Evolutionary conservation across 2,888 invertebrate genomes (phyloP).

Genomic region (Oxycera nigricornis): DNA sequence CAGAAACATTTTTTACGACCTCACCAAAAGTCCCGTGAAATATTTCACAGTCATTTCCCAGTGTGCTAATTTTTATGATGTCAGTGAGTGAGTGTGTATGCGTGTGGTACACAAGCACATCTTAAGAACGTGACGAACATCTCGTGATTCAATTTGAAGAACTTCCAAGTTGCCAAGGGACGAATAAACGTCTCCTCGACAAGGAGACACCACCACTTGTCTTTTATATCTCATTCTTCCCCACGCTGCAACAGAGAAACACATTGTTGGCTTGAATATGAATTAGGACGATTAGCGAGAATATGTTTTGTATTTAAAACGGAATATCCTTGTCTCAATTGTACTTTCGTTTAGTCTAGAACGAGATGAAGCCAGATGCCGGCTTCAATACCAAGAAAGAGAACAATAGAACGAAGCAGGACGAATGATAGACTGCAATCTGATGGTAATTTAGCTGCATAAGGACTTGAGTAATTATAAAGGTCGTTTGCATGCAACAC

Average conservation of each 20-base stretch:
- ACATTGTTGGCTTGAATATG: not conserved
- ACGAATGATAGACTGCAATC: not conserved
- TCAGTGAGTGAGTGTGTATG: too few relatives aligned
- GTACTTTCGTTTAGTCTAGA: not conserved
- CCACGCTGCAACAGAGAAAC: not conserved
- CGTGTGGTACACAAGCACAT: too few relatives aligned
- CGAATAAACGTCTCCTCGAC: not conserved
- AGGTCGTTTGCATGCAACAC: not conserved
- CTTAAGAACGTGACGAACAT: not conserved
- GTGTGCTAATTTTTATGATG: too few relatives aligned
- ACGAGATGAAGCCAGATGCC: not conserved
- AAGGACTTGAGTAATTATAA: not conserved
- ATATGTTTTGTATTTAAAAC: not conserved
- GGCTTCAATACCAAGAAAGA: not conserved
- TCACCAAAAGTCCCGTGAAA: too few relatives aligned
- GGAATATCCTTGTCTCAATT: not conserved
- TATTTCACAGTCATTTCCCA: too few relatives aligned
- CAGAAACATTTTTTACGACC: too few relatives aligned
- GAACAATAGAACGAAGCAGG: not conserved
- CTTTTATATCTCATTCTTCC: too few relatives aligned
- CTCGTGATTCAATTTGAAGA: not conserved
- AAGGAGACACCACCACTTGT: not conserved
- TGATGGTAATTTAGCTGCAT: not conserved
- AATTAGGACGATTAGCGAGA: conserved; percentile 8
- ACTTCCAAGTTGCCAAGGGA: not conserved